A percentile compares a stretch with the other conserved stretches of the same genome.
Conservation (phyloP, 2,797 vertebrate genomes). For the Sandelia bainsii region DNA sequence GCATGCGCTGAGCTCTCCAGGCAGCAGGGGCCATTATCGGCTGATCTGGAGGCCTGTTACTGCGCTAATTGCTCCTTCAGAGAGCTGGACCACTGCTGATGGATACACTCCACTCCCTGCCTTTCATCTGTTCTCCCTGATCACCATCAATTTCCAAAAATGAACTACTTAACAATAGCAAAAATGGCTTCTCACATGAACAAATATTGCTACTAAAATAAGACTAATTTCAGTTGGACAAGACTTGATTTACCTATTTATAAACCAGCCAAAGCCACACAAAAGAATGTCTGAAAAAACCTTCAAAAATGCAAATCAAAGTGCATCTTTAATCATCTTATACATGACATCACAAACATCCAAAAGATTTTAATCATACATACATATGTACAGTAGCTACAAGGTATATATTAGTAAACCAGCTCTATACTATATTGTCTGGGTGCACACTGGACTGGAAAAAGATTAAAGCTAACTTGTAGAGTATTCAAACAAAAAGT, state of each 20-base stretch:
- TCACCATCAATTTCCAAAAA: constrained; percentile 44
- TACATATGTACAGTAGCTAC: constrained; percentile 59
- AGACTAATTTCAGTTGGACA: constrained; percentile 10
- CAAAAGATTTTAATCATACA: constrained; percentile 34
- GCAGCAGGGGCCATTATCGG: constrained; percentile 89
- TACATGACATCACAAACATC: constrained; percentile 25
- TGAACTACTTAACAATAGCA: constrained; percentile 13
- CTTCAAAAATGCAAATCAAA: constrained; percentile 35
- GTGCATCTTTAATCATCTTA: constrained; percentile 30
- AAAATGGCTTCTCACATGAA: constrained; percentile 1
- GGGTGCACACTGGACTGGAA: constrained; percentile 3
- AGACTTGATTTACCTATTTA: constrained; percentile 46
- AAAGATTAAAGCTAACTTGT: not conserved
- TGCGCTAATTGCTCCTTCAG: constrained; percentile 90
- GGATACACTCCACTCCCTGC: constrained; percentile 67
- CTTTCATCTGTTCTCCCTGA: constrained; percentile 49
- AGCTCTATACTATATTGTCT: constrained; percentile 10
- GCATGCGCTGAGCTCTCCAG: constrained; percentile 85
- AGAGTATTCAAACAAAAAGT: too few relatives aligned
- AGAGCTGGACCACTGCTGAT: constrained; percentile 79
- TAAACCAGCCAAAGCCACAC: not conserved
- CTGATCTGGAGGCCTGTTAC: constrained; percentile 90
- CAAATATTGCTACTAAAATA: constrained; percentile 4
- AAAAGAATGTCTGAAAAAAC: constrained; percentile 4
- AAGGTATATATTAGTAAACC: constrained; percentile 11